These are phyloP conservation scores for Phrynocephalus versicolor DNA, from an alignment of 2,113 vertebrate genomes.

Conservation along the genomic window DNA sequence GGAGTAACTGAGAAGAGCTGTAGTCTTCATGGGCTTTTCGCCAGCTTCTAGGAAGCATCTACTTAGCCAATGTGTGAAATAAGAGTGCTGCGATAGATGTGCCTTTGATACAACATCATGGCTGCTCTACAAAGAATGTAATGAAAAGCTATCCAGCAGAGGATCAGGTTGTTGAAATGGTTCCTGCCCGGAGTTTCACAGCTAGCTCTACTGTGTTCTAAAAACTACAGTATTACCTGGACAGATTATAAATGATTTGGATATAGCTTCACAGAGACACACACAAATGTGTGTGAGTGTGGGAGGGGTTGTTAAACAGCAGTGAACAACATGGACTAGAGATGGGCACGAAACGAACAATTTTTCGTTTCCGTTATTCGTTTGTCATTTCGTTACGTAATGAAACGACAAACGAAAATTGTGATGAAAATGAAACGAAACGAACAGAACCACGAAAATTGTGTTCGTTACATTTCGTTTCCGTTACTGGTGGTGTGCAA, in stretches of 20 bases:
- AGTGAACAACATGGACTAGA: no score
- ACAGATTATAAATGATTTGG: constrained; percentile 14
- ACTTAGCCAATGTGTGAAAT: no score
- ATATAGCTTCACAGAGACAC: background rate
- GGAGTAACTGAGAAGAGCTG: background rate
- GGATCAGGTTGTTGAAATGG: background rate
- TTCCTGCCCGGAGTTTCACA: background rate
- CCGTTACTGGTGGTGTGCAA: no score
- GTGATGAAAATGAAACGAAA: no score
- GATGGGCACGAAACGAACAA: no score
- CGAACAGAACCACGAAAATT: no score
- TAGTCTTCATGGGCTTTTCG: background rate
- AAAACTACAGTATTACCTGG: background rate
- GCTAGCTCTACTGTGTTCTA: background rate
- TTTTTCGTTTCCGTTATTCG: no score
- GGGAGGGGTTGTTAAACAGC: background rate
- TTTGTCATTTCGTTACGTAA: no score
- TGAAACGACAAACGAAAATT: no score
- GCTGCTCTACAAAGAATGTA: background rate
- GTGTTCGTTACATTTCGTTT: no score
- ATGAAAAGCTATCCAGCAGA: background rate
- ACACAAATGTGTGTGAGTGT: background rate
- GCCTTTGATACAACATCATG: no score
- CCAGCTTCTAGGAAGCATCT: background rate
- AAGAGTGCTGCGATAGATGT: no score